Percentiles rank a stretch among this genome's conserved stretches.
Conservation (phyloP, 2,113 vertebrate genomes). For the Camelus dromedarius region DNA sequence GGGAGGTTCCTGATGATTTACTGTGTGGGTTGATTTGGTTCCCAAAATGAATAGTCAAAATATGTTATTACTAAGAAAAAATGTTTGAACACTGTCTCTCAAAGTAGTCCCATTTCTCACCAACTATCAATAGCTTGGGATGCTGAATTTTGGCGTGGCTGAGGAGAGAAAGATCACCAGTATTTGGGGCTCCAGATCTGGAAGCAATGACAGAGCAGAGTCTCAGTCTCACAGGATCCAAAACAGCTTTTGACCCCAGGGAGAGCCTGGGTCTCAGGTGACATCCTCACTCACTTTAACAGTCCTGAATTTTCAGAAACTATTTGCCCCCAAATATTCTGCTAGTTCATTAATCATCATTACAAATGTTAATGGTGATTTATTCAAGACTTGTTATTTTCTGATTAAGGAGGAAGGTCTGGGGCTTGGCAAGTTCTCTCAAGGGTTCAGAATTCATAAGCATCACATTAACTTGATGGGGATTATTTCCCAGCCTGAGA, state of each 20-base stretch:
- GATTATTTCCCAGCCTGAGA: background rate
- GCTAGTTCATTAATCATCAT: background rate
- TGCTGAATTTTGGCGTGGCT: background rate
- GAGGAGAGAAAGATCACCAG: background rate
- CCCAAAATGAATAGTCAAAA: background rate
- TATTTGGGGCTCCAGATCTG: background rate
- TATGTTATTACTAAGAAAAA: background rate
- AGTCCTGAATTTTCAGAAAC: constrained; percentile 16
- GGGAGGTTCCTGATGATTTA: background rate
- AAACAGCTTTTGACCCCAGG: background rate
- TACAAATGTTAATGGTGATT: constrained; percentile 26
- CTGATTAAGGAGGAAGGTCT: background rate
- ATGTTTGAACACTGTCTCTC: background rate
- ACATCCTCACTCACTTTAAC: background rate
- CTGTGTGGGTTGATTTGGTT: background rate
- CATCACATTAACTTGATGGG: background rate
- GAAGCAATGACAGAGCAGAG: background rate
- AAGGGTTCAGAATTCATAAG: background rate
- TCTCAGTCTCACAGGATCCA: background rate
- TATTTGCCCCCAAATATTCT: background rate
- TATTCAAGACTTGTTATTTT: constrained; percentile 40
- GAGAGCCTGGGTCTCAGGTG: background rate
- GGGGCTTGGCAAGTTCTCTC: background rate
- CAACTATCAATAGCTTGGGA: background rate
- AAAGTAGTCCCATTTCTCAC: background rate